phyloP scores from a whole-genome alignment of 2,888 invertebrate species.

The Cerceris ruficornis region DNA sequence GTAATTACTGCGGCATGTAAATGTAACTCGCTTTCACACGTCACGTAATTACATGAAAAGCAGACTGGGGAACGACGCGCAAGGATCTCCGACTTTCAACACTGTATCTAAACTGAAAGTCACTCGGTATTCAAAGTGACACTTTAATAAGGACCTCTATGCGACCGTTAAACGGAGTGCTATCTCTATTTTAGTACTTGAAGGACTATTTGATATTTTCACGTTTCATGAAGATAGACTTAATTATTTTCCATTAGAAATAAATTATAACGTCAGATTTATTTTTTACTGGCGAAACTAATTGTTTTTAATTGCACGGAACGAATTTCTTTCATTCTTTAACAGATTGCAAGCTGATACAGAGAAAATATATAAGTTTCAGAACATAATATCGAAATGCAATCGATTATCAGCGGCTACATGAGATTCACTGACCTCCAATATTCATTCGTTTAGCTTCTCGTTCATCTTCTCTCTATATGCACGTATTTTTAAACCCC shows the following conservation, averaged over 20 bases:
- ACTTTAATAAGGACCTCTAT: conserved; percentile 18
- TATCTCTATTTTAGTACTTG: background rate
- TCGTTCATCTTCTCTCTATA: too few relatives aligned
- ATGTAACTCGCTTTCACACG: conserved; percentile 47
- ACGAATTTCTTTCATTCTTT: too few relatives aligned
- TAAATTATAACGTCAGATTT: too few relatives aligned
- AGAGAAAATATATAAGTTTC: too few relatives aligned
- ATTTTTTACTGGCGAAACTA: too few relatives aligned
- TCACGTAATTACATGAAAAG: conserved; percentile 58
- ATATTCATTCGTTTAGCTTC: too few relatives aligned
- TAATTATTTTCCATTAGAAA: background rate
- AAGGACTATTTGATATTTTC: background rate
- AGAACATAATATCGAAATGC: too few relatives aligned
- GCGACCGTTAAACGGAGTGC: conserved; percentile 9
- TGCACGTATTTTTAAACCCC: too few relatives aligned
- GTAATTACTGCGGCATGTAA: conserved; percentile 54
- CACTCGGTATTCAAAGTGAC: conserved; percentile 6
- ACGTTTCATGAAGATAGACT: background rate
- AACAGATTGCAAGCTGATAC: too few relatives aligned
- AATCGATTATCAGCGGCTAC: too few relatives aligned
- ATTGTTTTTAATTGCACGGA: too few relatives aligned
- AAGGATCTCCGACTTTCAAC: conserved; percentile 18
- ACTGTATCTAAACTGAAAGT: conserved; percentile 35
- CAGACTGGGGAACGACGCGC: conserved; percentile 19
- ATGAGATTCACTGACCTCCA: too few relatives aligned